Evolutionary conservation across 2,797 vertebrate species (phyloP).

Genomic region (Tenualosa thibaudeaui): DNA sequence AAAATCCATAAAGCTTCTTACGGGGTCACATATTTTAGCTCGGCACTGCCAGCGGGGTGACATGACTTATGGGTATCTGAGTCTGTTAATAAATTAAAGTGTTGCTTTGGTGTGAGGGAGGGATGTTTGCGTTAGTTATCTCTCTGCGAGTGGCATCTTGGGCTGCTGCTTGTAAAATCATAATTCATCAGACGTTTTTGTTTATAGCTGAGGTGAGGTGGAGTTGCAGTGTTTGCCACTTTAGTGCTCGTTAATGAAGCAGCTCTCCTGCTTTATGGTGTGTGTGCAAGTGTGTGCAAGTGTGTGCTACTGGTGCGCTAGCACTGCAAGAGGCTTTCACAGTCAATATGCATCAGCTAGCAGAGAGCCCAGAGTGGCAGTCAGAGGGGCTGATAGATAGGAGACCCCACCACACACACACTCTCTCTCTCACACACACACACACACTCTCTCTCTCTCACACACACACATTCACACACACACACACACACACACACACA

Average conservation of each 20-base stretch:
- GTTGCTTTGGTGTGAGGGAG: conserved; percentile 42
- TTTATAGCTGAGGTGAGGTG: conserved; percentile 45
- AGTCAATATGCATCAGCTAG: not conserved
- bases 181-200: conserved; percentile 53
- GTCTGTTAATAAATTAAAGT: conserved; percentile 63
- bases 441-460: too few species aligned
- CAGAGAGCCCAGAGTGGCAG: not conserved
- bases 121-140: conserved; percentile 63
- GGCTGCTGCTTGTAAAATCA: conserved; percentile 60
- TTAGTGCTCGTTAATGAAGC: conserved; percentile 56
- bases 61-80: conserved; percentile 56
- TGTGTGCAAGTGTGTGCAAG: not conserved
- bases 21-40: conserved; percentile 47
- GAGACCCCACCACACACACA: too few species aligned
- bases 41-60: conserved; percentile 38
- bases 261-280: conserved; percentile 30
- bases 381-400: too few species aligned
- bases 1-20: conserved; percentile 51
- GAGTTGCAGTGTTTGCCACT: conserved; percentile 22
- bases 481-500: too few species aligned
- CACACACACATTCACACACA: too few species aligned
- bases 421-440: too few species aligned
- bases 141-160: conserved; percentile 52
- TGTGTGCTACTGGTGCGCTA: not conserved
- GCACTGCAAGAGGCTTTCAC: not conserved